These are phyloP conservation scores for Tympanuchus pallidicinctus DNA, from an alignment of 2,113 vertebrate species.

Conservation along the genomic window DNA sequence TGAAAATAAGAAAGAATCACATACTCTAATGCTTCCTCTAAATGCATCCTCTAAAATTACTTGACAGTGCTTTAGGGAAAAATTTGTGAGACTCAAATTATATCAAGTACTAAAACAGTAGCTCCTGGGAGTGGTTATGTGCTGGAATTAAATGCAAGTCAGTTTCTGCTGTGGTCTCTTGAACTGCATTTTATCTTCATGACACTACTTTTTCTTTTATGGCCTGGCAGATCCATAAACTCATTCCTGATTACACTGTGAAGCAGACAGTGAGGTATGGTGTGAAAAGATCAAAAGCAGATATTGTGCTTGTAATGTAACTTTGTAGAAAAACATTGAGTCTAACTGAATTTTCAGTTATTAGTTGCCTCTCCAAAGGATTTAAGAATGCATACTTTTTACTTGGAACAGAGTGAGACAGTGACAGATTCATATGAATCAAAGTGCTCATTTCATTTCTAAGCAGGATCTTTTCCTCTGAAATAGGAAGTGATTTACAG, in stretches of 20 bases:
- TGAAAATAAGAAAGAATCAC: not conserved
- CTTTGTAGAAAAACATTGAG: not conserved
- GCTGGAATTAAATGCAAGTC: not conserved
- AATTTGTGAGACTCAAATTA: not conserved
- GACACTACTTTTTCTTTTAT: not conserved
- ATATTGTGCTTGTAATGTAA: not conserved
- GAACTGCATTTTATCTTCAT: not conserved
- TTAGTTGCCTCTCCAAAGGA: not conserved
- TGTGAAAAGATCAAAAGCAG: not conserved
- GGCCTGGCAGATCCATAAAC: not conserved
- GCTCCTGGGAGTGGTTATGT: not conserved
- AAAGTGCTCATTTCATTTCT: not conserved
- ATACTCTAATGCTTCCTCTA: not conserved
- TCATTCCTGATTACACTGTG: not conserved
- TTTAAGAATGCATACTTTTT: not conserved
- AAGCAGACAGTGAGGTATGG: not conserved
- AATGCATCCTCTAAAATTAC: not conserved
- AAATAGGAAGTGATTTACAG: not conserved
- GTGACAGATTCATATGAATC: not conserved
- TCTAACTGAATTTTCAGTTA: not conserved
- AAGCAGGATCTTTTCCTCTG: not conserved
- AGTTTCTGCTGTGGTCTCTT: not conserved
- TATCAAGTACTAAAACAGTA: not conserved
- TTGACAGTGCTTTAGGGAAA: not conserved
- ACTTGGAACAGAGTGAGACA: not conserved